Evolutionary conservation across 2,797 vertebrate species (phyloP), one percentile per base, ranked within the genome.

Genomic region (Alauda arvensis): DNA sequence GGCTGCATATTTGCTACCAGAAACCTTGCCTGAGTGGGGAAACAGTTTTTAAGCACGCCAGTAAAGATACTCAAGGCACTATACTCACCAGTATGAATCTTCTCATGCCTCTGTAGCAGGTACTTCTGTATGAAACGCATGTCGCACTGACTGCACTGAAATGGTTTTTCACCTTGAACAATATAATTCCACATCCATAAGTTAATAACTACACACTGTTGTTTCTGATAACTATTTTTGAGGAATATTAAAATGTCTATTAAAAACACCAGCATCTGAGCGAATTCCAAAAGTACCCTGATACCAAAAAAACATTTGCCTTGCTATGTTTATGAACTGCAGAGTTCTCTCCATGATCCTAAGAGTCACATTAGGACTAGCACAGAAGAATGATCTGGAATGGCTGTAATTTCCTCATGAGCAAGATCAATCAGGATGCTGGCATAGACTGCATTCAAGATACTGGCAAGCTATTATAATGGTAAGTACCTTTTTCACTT

Each of bases 111-210:
- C 97, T 99, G 99, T 88, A 99, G 98, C 93, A 99, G 98, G 96
- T 99, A 99, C 97, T 99, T 99, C 97, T 99, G 99, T 97, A 99
- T 99, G 97, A 99, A 99, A 96, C 99, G 99, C 99, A 99, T 99
- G 96, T 99, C 99, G 97, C 99, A 99, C 95, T 99, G 99, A 97
- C 98, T 99, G 98, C 99, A 99, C 97, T 99, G 98, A 97, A 99
- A 99, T 52, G 99, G 99, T 97, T 99, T 99, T 97, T 99, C 99
- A 90, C 99, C 99, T 99, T 94, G 94, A 98, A 97, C 93, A 95
- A 96, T 94, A 97, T 95, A 97, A 97, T 97, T 97, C 96, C 96
- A 97, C 91, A 97, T 97, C 95, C 96, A 91, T 94, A 86, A 96
- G 97, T 97, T 97, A 97, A 97, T 97, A 96, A 97, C 94, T 95